A percentile compares a stretch with the other conserved stretches of the same genome.
Evolutionary conservation across 1,140 invertebrate species (phyloP).

Genomic region (Temnothorax curvispinosus): DNA sequence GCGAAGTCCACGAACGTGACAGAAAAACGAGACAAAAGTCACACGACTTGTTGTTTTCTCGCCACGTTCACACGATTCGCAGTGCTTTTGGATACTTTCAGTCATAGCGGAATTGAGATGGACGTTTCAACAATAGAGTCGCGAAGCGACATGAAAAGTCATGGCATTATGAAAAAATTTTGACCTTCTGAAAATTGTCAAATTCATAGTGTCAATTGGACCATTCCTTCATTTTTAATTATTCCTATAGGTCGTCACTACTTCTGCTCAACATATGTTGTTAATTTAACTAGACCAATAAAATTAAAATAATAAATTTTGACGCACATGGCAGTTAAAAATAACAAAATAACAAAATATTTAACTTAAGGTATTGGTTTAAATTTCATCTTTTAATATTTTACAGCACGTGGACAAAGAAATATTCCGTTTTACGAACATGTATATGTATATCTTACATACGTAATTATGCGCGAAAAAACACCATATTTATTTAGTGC

Average conservation of each 20-base stretch:
- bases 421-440: neutral
- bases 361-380: too few relatives aligned
- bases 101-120: neutral
- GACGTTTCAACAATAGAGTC: neutral
- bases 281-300: too few relatives aligned
- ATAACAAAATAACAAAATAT: too few relatives aligned
- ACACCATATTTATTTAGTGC: neutral
- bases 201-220: too few relatives aligned
- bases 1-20: slow-evolving; percentile 62
- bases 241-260: too few relatives aligned
- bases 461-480: neutral
- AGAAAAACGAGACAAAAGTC: slow-evolving; percentile 60
- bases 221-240: too few relatives aligned
- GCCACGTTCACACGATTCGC: slow-evolving; percentile 38
- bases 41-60: slow-evolving; percentile 31
- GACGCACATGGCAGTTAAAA: too few relatives aligned
- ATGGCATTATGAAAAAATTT: neutral
- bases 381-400: too few relatives aligned
- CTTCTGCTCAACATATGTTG: too few relatives aligned
- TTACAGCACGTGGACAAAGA: neutral
- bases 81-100: slow-evolving; percentile 36
- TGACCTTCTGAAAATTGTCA: neutral
- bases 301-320: too few relatives aligned
- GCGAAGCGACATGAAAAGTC: neutral
- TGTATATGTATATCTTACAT: neutral